These are phyloP conservation scores for Eulemur mongoz DNA, from an alignment of 2,797 vertebrate genomes.

Conservation along the genomic window DNA sequence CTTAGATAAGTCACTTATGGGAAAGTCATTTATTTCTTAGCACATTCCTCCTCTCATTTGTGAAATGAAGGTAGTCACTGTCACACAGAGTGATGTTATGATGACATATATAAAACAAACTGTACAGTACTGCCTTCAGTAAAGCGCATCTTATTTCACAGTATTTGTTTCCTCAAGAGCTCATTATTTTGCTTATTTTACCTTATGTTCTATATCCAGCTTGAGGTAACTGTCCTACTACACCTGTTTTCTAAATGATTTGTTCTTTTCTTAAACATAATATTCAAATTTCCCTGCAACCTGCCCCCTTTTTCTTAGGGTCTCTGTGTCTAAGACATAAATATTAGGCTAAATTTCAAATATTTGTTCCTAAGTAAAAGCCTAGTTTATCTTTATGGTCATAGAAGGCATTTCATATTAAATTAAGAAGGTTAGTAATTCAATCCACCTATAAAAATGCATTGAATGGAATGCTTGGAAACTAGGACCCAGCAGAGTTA, in stretches of 20 bases:
- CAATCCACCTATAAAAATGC: neutral
- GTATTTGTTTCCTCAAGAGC: neutral
- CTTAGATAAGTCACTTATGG: neutral
- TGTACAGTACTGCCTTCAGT: neutral
- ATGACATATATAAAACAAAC: neutral
- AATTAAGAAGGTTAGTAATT: constrained; percentile 61
- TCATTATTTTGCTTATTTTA: neutral
- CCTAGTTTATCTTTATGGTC: constrained; percentile 46
- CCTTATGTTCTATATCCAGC: neutral
- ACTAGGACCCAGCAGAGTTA: neutral
- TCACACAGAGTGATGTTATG: neutral
- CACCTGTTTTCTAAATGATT: constrained; percentile 9
- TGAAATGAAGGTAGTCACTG: neutral
- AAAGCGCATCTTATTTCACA: neutral
- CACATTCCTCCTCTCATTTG: neutral
- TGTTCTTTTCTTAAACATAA: constrained; percentile 43
- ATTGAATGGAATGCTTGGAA: constrained; percentile 49
- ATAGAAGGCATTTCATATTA: constrained; percentile 38
- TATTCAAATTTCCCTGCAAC: constrained; percentile 36
- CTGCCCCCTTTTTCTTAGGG: neutral
- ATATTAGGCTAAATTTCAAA: constrained; percentile 58
- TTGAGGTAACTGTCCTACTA: neutral
- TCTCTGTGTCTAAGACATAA: constrained; percentile 51
- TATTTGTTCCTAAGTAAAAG: constrained; percentile 47
- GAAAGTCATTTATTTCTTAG: neutral